Evolutionary conservation across 2,113 vertebrate species (phyloP).

Genomic region (Octodon degus): DNA sequence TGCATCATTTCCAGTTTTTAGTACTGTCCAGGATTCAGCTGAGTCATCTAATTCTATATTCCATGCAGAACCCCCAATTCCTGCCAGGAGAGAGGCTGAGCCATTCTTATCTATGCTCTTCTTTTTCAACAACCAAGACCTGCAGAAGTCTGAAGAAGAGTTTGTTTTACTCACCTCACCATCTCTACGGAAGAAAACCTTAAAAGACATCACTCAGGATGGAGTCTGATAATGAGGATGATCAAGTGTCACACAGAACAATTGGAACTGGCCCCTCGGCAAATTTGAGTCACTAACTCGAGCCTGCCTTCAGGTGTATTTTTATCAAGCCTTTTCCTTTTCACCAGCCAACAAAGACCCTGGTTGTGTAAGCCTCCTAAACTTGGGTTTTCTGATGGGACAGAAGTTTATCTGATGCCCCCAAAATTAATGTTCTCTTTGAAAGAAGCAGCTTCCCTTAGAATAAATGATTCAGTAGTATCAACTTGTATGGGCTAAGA

Average conservation of each 20-base stretch:
- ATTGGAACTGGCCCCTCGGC: neutral
- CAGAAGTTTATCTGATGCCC: neutral
- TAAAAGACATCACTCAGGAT: fast-evolving
- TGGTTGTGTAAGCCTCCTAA: neutral
- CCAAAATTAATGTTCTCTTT: constrained; percentile 16
- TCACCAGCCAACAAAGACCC: neutral
- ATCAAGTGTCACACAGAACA: neutral
- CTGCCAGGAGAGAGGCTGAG: neutral
- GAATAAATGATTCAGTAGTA: constrained; percentile 17
- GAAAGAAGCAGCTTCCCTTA: constrained; percentile 26
- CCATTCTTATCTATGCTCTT: neutral
- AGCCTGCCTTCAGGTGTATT: neutral
- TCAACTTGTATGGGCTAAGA: neutral
- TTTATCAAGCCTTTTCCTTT: neutral
- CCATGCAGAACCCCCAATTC: neutral
- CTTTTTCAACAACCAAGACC: neutral
- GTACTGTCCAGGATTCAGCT: neutral
- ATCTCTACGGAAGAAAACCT: neutral
- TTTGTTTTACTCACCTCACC: neutral
- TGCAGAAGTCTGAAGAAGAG: neutral
- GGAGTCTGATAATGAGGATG: neutral
- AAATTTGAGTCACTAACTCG: neutral
- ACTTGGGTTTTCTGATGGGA: neutral
- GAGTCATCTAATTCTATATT: neutral
- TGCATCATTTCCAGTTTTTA: neutral